Base-by-base conservation (phyloP, 2,888 invertebrate species). In the Coleophora deauratella region DNA sequence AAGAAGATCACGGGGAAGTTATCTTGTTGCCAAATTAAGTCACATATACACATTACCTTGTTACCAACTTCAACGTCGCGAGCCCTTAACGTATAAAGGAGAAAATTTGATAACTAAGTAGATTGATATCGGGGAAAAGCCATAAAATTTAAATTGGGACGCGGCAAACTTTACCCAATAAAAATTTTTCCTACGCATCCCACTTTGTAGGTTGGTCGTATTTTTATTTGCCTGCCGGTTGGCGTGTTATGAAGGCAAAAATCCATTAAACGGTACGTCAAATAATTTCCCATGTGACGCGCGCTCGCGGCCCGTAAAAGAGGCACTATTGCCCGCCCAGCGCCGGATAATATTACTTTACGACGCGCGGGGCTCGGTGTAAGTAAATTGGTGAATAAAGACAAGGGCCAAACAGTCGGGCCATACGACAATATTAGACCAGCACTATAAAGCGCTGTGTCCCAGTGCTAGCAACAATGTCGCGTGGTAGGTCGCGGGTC, bases 261-360 rank as follows among this genome's bases (percentile, higher is more conserved):
- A 84, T 84, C 84, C 84, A 85, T 85, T 85, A 85, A 85, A 82
- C 77, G 80, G 66, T 75, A 81, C 81, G 84, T 85, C 84, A 84
- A 85, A 85, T 85, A 85, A 85, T 84, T 85, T 85, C 84, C 84
- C 84, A 81, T 80, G 84, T 81, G 84, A 81, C 82, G 75, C 68
- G 66, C 75, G 77, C 81, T 76, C 79, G 80, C 78, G 80, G 81
- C 80, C 80, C 81, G 81, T 81, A 82, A 84, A 82, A 80, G 80
- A 79, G 80, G 80, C 82, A 82, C 80, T 84, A 81, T 78, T 80
- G 79, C 81, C 79, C 75, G 76, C 79, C 80, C 79, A 73, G 68
- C 74, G 72, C 68, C 71, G 77, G 77, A 76, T 82, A 81, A 84
- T 84, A 82, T 84, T 81, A 84, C 82, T 84, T 84, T 82, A 85